These are phyloP conservation scores for Opisthocomus hoazin DNA, from an alignment of 2,113 vertebrate genomes.

Conservation along the genomic window DNA sequence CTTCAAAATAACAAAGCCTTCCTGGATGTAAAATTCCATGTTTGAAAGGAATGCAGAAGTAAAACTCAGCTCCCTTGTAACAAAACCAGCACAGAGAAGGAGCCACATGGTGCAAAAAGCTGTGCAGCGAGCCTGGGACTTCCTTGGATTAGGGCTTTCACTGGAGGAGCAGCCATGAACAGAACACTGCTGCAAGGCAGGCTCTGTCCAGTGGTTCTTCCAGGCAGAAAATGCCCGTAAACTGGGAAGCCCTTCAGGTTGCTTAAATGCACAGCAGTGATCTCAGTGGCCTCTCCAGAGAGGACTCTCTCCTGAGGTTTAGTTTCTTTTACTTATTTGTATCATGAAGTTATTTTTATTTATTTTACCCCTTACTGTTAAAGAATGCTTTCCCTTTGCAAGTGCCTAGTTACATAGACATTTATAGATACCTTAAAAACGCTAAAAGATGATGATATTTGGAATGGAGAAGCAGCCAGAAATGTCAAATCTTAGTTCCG, in stretches of 20 bases:
- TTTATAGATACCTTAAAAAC: neutral
- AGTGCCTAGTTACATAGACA: neutral
- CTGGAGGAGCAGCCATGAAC: neutral
- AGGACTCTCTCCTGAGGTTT: neutral
- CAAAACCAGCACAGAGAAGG: neutral
- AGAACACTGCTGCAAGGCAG: neutral
- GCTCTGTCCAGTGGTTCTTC: neutral
- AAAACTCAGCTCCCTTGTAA: neutral
- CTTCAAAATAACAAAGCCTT: neutral
- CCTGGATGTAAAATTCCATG: neutral
- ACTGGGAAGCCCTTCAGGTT: neutral
- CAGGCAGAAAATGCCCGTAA: neutral
- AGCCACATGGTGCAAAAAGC: neutral
- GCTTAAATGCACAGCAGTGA: neutral
- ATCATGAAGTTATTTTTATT: neutral
- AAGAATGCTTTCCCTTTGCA: neutral
- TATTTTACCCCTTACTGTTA: neutral
- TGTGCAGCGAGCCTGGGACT: neutral
- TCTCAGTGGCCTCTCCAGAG: neutral
- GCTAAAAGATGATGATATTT: neutral
- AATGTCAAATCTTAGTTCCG: neutral
- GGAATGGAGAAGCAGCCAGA: neutral
- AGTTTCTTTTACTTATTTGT: neutral
- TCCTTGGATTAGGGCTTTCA: neutral
- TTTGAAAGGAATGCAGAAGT: neutral